phyloP scores from a whole-genome alignment of 2,797 vertebrate genomes.

The Lates japonicus region DNA sequence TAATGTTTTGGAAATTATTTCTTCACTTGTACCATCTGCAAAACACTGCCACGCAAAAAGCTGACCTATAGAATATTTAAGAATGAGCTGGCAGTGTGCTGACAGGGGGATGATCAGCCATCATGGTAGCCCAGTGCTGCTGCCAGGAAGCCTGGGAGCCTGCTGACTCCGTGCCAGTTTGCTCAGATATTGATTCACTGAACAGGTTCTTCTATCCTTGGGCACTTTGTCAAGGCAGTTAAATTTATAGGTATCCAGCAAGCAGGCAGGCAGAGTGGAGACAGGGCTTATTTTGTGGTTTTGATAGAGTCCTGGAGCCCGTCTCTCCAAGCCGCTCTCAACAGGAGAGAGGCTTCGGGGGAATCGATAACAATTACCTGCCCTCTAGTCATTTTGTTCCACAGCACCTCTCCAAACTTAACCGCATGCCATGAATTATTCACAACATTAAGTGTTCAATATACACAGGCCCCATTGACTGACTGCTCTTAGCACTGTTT shows the following conservation, averaged over 20 bases:
- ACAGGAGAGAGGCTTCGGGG: slow-evolving; percentile 81
- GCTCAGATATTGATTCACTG: slow-evolving; percentile 80
- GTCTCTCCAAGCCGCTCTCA: slow-evolving; percentile 78
- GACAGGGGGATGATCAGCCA: slow-evolving; percentile 76
- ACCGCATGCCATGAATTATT: slow-evolving; percentile 86
- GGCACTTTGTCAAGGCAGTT: slow-evolving; percentile 83
- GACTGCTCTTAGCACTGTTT: slow-evolving; percentile 81
- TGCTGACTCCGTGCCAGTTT: slow-evolving; percentile 76
- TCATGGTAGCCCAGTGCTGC: slow-evolving; percentile 68
- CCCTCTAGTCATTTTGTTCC: slow-evolving; percentile 86
- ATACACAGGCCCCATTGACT: slow-evolving; percentile 80
- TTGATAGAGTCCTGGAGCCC: slow-evolving; percentile 84
- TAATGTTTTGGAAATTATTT: slow-evolving; percentile 48
- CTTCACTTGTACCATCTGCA: slow-evolving; percentile 20
- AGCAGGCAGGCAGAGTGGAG: slow-evolving; percentile 75
- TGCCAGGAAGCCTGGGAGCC: slow-evolving; percentile 75
- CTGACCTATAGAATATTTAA: slow-evolving; percentile 76
- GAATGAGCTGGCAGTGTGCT: slow-evolving; percentile 67
- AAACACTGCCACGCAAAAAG: slow-evolving; percentile 51
- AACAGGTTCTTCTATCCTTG: slow-evolving; percentile 80
- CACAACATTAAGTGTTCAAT: slow-evolving; percentile 86
- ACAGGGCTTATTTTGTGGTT: slow-evolving; percentile 84
- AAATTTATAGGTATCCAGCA: slow-evolving; percentile 83
- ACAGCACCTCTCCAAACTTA: slow-evolving; percentile 85
- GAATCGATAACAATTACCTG: slow-evolving; percentile 88